Evolutionary conservation across 2,888 invertebrate species (phyloP), one percentile per base, ranked within the genome.

Genomic region (Ophioninae sp.): DNA sequence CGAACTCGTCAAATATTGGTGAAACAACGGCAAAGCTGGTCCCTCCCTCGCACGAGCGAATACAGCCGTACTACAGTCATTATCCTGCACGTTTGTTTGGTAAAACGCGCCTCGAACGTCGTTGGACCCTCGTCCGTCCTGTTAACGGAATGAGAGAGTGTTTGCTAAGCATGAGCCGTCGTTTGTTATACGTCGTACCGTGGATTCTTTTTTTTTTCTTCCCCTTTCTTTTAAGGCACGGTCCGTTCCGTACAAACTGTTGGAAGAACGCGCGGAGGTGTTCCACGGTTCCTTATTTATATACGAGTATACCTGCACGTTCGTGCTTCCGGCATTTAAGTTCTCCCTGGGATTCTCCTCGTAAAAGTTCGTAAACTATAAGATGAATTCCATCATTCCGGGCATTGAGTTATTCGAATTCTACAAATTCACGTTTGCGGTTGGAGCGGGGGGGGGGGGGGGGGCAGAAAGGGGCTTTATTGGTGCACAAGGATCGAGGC

Each of bases 71-170:
- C 69, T 62, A 75, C 72, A 57, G 57, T 70, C 62, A 84, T 79
- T 79, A 81, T 81, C 23, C 70, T 79, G 75, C 41, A 23, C 13
- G 7, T 30, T 44, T n/a, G 37, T 21, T 79, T 82, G 21, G 37
- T 67, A 67, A 81, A 84, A 79, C 84, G 70, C 76, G 79, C 74
- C 62, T 61, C 68, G 62, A 72, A 73, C 75, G 70, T 64, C 39
- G 59, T 65, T 56, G 65, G 64, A 75, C 79, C 79, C 69, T 70
- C 77, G 56, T 69, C 30, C 67, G 70, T 82, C 73, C 81, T 84
- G 79, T 84, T 84, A 82, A 84, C 84, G 81, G 81, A 82, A 79
- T 76, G 79, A 79, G 80, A 77, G 69, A 77, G 62, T 85, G 84
- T 85, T 85, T 85, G 85, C 82, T 72, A 78, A 79, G 69, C 85